Base-by-base conservation (phyloP, 2,113 vertebrate species). In the Ivindomyrus marchei region DNA sequence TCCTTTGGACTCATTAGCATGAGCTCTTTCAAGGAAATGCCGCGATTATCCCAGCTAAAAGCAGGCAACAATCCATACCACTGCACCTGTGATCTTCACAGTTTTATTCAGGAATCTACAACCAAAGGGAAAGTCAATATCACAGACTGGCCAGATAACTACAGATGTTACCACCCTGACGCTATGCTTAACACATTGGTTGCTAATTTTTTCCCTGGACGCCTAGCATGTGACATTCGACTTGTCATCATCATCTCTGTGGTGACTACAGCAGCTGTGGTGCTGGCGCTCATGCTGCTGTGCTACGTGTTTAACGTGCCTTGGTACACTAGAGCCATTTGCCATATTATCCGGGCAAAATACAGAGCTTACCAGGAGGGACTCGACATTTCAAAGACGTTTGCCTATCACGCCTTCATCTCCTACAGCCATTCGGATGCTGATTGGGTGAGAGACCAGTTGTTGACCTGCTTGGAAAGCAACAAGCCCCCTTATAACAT, bases 21-120 rank as follows among this genome's bases (percentile, higher is more conserved):
- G 1, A 94, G 90, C 1, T 96, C 97, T 45, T 97, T 98, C 46
- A 52, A 92, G 85, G 89, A 95, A 36, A 96, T 97, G 97, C 95
- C 95, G 0, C 90, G 24, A 0, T 91, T 97, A 1, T 85, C 90
- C 7, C n/a, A 17, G 0, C 91, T 98, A 62, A 92, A 6, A 0
- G 97, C 97, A 0, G 97, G 97, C 52, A 96, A 97, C 93, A 98
- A 98, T 89, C 97, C 97, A 2, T 98, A 96, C 91, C 96, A 97
- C 46, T 97, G 97, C 90, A 96, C 94, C 2, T 98, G 97, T 83
- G 97, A 97, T 83, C 96, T 97, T 17, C 92, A 97, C 24, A 88
- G 85, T 9, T 98, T 98, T 70, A 83, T 97, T 83, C 91, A 95
- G 89, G 94, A 97, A 62, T 95, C 95, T 0, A n/a, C 91, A 1